A percentile compares a stretch with the other conserved stretches of the same genome.
phyloP scores from a whole-genome alignment of 2,797 vertebrate genomes.

The Austrolebias charrua region DNA sequence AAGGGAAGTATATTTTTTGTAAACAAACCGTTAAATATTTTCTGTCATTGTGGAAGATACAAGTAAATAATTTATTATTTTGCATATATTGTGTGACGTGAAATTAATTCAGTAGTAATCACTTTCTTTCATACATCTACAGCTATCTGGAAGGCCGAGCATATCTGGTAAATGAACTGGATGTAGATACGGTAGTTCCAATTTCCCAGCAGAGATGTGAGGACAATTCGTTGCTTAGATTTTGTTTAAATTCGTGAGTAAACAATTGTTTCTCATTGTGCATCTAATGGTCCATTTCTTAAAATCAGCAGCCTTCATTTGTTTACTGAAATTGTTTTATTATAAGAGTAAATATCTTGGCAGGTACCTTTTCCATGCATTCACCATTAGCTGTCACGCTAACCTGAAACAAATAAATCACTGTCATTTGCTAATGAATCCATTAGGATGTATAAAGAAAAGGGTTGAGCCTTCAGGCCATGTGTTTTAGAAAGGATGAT shows the following conservation, averaged over 20 bases:
- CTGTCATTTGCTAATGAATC: slow-evolving; percentile 43
- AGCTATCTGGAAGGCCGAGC: background rate
- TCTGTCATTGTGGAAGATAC: no score
- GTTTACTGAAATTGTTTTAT: slow-evolving; percentile 14
- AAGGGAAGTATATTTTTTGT: no score
- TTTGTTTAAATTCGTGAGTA: slow-evolving; percentile 4
- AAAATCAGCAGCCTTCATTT: slow-evolving; percentile 9
- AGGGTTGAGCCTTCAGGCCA: slow-evolving; percentile 25
- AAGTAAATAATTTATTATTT: no score
- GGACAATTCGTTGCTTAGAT: background rate
- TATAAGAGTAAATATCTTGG: slow-evolving; percentile 7
- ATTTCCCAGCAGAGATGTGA: background rate
- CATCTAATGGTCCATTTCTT: slow-evolving; percentile 10
- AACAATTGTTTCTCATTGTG: slow-evolving; percentile 7
- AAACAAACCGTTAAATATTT: no score
- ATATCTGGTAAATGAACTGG: background rate
- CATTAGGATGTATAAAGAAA: slow-evolving; percentile 48
- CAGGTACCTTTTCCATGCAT: slow-evolving; percentile 6
- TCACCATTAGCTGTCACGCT: slow-evolving; percentile 21
- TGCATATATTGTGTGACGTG: no score
- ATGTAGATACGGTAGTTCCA: background rate
- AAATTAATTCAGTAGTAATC: background rate
- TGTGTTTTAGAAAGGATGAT: slow-evolving; percentile 41
- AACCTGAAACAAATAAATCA: slow-evolving; percentile 43
- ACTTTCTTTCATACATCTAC: no score